These are phyloP conservation scores for Priocnemis perturbator DNA, from an alignment of 2,888 invertebrate species.

Conservation along the genomic window DNA sequence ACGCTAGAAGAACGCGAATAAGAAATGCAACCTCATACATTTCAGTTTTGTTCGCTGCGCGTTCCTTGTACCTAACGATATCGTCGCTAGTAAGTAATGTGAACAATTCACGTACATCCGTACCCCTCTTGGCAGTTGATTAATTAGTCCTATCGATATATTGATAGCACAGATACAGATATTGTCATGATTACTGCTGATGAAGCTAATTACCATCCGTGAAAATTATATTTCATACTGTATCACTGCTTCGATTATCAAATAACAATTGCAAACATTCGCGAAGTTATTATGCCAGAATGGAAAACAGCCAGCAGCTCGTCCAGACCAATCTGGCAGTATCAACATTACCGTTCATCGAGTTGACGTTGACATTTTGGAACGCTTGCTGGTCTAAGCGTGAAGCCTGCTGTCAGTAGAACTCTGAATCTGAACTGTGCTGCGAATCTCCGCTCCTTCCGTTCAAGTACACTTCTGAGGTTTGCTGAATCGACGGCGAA, in stretches of 20 bases:
- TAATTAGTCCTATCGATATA: conserved; percentile 28
- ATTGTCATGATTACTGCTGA: conserved; percentile 40
- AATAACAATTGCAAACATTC: too few relatives aligned
- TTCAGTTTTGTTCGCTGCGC: too few relatives aligned
- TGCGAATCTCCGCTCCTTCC: conserved; percentile 62
- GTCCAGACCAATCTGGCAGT: conserved; percentile 35
- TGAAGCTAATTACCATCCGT: conserved; percentile 20
- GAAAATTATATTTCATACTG: background rate
- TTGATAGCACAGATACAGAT: conserved; percentile 29
- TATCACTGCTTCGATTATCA: too few relatives aligned
- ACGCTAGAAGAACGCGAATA: too few relatives aligned
- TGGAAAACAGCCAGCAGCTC: conserved; percentile 39
- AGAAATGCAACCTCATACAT: too few relatives aligned
- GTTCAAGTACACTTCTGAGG: conserved; percentile 66
- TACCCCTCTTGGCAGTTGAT: conserved; percentile 35
- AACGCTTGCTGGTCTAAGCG: conserved; percentile 46
- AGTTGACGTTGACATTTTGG: conserved; percentile 30
- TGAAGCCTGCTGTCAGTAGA: conserved; percentile 62
- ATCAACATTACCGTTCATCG: conserved; percentile 24
- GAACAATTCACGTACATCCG: conserved; percentile 16
- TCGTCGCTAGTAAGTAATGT: too few relatives aligned
- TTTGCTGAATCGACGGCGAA: conserved; percentile 67
- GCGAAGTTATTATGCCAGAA: conserved; percentile 18
- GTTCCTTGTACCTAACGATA: too few relatives aligned
- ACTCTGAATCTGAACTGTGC: conserved; percentile 67